Conservation (phyloP, 2,113 vertebrate species). For the Cervus canadensis region DNA sequence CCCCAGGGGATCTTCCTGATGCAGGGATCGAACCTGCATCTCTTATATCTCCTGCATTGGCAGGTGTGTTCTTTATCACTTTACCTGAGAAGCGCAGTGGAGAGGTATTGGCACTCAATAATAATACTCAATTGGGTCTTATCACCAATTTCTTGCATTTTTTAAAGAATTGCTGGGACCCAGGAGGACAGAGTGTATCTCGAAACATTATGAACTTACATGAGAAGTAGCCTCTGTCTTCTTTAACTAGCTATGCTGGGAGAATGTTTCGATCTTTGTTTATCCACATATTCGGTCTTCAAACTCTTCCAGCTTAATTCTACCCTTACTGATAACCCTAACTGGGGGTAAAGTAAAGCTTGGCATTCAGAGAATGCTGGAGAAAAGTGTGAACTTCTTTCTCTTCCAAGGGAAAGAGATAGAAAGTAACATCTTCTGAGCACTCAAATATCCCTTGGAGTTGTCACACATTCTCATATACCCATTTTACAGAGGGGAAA, state of each 20-base stretch:
- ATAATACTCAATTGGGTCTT: not conserved
- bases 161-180: not conserved
- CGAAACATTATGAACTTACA: not conserved
- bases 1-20: not conserved
- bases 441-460: not conserved
- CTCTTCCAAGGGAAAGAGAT: not conserved
- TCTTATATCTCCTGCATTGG: not conserved
- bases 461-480: not conserved
- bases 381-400: not conserved
- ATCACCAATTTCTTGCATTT: not conserved
- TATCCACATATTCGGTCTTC: not conserved
- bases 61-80: not conserved
- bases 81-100: rapidly evolving
- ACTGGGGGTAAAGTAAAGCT: not conserved
- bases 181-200: not conserved
- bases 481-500: not conserved
- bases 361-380: not conserved
- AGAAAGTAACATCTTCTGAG: not conserved
- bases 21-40: rapidly evolving
- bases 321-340: not conserved
- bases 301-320: not conserved
- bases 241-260: not conserved
- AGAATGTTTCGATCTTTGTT: not conserved
- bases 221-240: not conserved
- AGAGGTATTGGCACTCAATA: not conserved